A percentile compares a stretch with the other conserved stretches of the same genome.
Evolutionary conservation across 2,113 vertebrate genomes (phyloP).

Genomic region (Rhinopomastus cyanomelas): DNA sequence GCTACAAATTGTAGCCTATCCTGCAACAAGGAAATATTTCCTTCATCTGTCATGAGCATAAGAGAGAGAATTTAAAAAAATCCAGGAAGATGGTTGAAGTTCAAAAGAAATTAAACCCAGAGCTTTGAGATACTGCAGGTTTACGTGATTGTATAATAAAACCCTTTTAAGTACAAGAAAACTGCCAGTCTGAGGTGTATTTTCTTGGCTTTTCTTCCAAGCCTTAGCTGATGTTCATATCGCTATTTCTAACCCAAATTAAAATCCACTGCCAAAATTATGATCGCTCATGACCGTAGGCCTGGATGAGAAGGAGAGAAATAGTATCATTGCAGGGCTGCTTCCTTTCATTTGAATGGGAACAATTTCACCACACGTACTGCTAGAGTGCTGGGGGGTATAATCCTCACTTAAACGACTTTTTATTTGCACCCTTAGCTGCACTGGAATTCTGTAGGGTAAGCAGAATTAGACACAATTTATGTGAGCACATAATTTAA

Average conservation of each 20-base stretch:
- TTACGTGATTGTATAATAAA: conserved; percentile 12
- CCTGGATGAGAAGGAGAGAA: neutral
- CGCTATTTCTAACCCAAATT: neutral
- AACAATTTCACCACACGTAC: neutral
- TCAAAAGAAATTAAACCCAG: conserved; percentile 39
- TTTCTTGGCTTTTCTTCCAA: neutral
- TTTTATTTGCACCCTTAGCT: neutral
- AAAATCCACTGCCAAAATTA: neutral
- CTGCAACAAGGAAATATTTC: conserved; percentile 7
- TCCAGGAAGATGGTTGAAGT: neutral
- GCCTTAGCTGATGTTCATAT: neutral
- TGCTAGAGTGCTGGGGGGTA: neutral
- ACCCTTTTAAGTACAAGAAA: neutral
- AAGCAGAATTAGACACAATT: neutral
- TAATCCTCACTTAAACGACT: neutral
- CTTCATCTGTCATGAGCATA: conserved; percentile 49
- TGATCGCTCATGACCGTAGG: neutral
- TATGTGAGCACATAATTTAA: neutral
- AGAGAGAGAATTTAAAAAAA: conserved; percentile 5
- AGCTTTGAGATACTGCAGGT: conserved; percentile 16
- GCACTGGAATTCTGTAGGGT: neutral
- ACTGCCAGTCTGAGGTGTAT: neutral
- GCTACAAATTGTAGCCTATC: no score
- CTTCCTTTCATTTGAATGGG: neutral
- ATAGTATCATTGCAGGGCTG: neutral